Evolutionary conservation across 1,140 invertebrate species (phyloP).

Genomic region (Bombus picipes): DNA sequence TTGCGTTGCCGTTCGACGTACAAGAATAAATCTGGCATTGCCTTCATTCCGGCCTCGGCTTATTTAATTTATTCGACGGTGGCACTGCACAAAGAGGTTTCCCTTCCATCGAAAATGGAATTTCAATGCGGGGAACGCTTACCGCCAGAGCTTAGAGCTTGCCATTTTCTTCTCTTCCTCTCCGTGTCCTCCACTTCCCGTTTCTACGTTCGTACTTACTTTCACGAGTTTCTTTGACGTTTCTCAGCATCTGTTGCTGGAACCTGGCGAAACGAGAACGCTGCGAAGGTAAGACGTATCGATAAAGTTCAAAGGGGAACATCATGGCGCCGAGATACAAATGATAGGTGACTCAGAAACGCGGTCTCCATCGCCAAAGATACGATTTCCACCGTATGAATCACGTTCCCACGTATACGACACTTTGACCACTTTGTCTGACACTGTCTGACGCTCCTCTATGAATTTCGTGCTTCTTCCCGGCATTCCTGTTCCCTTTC

Average conservation of each 20-base stretch:
- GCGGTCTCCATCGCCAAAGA: not conserved
- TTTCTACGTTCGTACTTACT: not conserved
- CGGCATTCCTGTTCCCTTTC: no score
- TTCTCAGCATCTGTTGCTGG: slow-evolving; percentile 6
- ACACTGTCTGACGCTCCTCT: not conserved
- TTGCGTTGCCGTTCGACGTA: not conserved
- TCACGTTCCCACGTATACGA: no score
- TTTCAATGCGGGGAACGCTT: slow-evolving; percentile 29
- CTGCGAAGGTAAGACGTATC: slow-evolving; percentile 21
- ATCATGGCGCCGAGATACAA: not conserved
- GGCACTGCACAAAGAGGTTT: not conserved
- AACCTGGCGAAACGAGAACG: not conserved
- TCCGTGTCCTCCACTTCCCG: not conserved
- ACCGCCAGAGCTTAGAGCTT: not conserved
- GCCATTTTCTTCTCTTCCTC: not conserved
- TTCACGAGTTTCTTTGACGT: slow-evolving; percentile 29
- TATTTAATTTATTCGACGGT: slow-evolving; percentile 28
- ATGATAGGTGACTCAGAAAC: slow-evolving; percentile 24
- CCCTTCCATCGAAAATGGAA: slow-evolving; percentile 18
- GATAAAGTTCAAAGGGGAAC: slow-evolving; percentile 39
- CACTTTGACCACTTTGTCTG: not conserved
- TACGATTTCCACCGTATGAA: not conserved
- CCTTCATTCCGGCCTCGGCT: slow-evolving; percentile 1
- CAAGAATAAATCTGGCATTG: slow-evolving; percentile 17
- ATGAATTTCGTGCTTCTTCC: not conserved